Conservation (phyloP, 2,797 vertebrate species). For the Gobionotothen gibberifrons region DNA sequence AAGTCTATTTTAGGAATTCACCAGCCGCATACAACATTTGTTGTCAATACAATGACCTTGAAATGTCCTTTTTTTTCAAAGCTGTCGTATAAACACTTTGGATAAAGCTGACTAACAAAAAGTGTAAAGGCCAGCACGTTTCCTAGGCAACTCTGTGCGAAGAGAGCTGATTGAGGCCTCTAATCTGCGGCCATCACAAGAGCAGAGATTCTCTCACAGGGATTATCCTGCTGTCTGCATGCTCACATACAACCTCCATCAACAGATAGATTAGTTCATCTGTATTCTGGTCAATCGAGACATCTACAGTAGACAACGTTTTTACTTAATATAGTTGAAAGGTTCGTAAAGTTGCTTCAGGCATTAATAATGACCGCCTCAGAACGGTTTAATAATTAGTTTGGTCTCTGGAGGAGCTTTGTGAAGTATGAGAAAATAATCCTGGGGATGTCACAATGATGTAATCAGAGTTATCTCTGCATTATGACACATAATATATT, state of each 20-base stretch:
- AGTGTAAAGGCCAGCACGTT: neutral
- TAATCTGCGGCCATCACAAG: constrained; percentile 25
- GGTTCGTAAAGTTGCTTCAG: neutral
- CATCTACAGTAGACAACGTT: constrained; percentile 11
- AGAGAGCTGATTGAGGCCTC: constrained; percentile 15
- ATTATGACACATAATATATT: neutral
- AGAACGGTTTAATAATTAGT: neutral
- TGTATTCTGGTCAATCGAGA: constrained; percentile 1
- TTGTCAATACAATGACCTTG: neutral
- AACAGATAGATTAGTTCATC: neutral
- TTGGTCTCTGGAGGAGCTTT: constrained; percentile 3
- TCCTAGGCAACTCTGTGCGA: neutral
- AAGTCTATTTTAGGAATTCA: constrained; percentile 2
- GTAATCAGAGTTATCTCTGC: neutral
- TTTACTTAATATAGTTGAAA: neutral
- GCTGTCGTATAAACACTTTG: neutral
- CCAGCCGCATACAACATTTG: neutral
- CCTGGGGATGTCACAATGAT: neutral
- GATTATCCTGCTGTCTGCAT: constrained; percentile 18
- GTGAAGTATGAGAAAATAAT: neutral
- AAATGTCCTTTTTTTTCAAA: neutral
- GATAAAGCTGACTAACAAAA: neutral
- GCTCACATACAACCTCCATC: neutral
- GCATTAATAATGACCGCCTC: neutral
- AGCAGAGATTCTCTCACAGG: constrained; percentile 9